Conservation (phyloP, 2,797 vertebrate species). For the Trachops cirrhosus region DNA sequence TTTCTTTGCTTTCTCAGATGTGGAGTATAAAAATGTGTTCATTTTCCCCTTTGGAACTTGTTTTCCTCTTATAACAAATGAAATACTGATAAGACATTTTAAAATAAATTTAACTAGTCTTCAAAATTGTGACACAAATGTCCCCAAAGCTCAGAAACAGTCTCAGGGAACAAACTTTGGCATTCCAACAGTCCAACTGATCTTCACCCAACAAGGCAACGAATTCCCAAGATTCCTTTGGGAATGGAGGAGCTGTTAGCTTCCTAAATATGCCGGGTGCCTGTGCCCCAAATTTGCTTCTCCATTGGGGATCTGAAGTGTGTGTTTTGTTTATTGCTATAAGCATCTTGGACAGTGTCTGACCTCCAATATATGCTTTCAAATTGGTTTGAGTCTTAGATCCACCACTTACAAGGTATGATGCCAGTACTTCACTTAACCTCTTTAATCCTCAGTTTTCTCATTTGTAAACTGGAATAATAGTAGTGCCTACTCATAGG, state of each 20-base stretch:
- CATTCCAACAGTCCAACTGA: background rate
- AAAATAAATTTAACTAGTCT: background rate
- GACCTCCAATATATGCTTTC: background rate
- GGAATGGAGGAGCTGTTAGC: background rate
- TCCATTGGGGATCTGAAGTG: background rate
- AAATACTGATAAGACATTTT: slow-evolving; percentile 16
- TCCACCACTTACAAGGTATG: background rate
- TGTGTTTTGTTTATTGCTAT: background rate
- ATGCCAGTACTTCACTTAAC: background rate
- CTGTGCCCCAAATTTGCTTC: background rate
- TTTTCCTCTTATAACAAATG: slow-evolving; percentile 19
- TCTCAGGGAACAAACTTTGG: background rate
- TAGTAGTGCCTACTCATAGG: background rate
- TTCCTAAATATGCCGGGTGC: background rate
- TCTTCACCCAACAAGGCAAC: background rate
- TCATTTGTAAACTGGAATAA: background rate
- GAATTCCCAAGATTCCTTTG: slow-evolving; percentile 25
- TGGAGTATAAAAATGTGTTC: background rate
- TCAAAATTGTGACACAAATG: background rate
- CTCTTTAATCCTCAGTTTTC: background rate
- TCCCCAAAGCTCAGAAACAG: background rate
- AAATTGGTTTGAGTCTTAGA: background rate
- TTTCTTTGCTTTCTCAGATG: background rate
- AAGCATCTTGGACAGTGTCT: background rate
- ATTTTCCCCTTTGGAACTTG: slow-evolving; percentile 11